Conservation (phyloP, 1,140 invertebrate genomes). For the Coptotermes formosanus region DNA sequence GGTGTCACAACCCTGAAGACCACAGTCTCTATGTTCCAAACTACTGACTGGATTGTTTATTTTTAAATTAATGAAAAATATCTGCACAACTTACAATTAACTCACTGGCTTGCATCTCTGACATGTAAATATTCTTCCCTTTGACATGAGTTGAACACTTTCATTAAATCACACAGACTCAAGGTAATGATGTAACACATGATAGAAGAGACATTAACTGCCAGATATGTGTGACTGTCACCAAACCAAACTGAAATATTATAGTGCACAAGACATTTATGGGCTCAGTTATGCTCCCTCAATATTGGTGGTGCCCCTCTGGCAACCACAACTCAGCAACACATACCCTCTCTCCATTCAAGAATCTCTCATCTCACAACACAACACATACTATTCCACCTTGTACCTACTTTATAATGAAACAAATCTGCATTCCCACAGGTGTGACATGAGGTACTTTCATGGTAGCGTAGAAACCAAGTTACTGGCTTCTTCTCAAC, state of each 20-base stretch:
- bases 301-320: slow-evolving; percentile 8
- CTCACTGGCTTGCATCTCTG: background rate
- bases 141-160: background rate
- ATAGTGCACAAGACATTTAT: background rate
- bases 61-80: background rate
- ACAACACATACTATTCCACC: background rate
- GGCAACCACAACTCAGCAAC: background rate
- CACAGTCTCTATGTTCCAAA: too few relatives aligned
- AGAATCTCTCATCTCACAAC: background rate
- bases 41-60: too few relatives aligned
- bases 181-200: background rate
- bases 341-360: slow-evolving; percentile 3
- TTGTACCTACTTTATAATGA: background rate
- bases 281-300: background rate
- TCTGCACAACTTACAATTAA: background rate
- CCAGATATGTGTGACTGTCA: background rate
- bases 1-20: too few relatives aligned
- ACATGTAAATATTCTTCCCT: background rate
- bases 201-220: background rate
- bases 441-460: too few relatives aligned
- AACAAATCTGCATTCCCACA: background rate
- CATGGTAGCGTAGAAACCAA: too few relatives aligned
- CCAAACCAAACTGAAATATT: slow-evolving; percentile 10
- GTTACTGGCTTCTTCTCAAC: too few relatives aligned
- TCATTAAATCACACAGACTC: background rate